Evolutionary conservation across 1,140 invertebrate species (phyloP).

Genomic region (Megalopta genalis): DNA sequence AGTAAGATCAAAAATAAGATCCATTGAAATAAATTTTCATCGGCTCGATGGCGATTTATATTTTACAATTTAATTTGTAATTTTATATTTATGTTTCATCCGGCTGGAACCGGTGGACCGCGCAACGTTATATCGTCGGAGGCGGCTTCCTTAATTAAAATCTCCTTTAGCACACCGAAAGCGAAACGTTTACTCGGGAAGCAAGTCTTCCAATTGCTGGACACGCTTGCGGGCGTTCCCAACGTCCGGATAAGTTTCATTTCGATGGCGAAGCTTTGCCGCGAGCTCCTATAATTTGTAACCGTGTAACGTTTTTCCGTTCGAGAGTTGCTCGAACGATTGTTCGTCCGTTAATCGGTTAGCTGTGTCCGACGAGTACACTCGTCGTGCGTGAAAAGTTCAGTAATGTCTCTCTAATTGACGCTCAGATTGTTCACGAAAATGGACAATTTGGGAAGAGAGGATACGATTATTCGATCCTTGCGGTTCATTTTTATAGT

Average conservation of each 20-base stretch:
- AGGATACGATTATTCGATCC: no score
- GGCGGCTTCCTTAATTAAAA: conserved; percentile 40
- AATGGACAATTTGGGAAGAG: no score
- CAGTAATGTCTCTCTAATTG: no score
- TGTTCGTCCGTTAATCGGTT: neutral
- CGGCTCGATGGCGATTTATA: no score
- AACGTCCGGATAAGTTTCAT: conserved; percentile 21
- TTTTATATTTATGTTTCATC: conserved; percentile 26
- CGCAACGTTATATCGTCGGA: conserved; percentile 23
- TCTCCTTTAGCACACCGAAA: conserved; percentile 15
- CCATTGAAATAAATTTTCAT: no score
- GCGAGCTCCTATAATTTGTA: conserved; percentile 16
- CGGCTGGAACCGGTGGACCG: neutral
- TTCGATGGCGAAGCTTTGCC: neutral
- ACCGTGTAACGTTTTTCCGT: neutral
- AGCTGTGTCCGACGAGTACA: no score
- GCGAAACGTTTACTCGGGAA: conserved; percentile 25
- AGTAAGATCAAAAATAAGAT: no score
- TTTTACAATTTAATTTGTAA: no score
- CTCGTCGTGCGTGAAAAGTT: no score
- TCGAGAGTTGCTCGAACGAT: neutral
- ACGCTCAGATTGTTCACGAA: no score
- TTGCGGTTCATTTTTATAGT: no score
- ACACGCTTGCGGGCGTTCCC: conserved; percentile 3
- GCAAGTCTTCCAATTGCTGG: conserved; percentile 36